Base-by-base conservation (phyloP, 2,888 invertebrate species). In the Cantharis flavilabris region DNA sequence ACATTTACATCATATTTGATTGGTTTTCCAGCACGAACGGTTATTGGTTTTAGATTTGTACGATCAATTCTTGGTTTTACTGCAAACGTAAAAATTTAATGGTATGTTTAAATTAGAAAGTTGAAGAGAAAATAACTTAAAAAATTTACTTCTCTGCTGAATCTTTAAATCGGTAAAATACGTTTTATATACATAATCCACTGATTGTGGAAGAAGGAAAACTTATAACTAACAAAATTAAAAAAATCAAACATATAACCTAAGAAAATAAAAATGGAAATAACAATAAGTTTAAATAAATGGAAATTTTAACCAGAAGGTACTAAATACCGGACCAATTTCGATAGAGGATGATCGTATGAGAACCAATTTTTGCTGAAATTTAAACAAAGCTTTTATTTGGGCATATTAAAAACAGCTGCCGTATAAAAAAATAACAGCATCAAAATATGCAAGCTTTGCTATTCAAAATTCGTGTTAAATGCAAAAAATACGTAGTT, bases 21-120 rank as follows among this genome's bases (percentile, higher is more conserved):
- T 0, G 94, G 92, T 88, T 98, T 97, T 62, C 98, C 98, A 80
- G 97, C 96, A 83, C 97, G 95, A 13, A 98, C 94, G 11, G 94
- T 94, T 69, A 97, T 90, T 69, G 96, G 94, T 88, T 98, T 97
- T 81, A 98, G 90, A 88, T 98, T 97, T 3, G 97, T 97, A 82
- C 98, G 93, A 89, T 98, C 98, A 88, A 99, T 99, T 86, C 97
- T 94, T 63, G 99, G 99, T 89, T 98, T 98, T 87, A 98, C 97
- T 97, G 86, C 63, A 88, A 86, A 75, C 69, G 33, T 18, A 74
- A 75, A 77, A 30, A 70, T 70, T 16, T 67, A 67, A 67, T 67
- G 2, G 9, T 67, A 67, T 67, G 26, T 23, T 11, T n/a, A 67
- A 23, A 70, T 72, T 18, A 28, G 7, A 72, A 30, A 72, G 3